Percentiles rank a stretch among this genome's conserved stretches.
These are phyloP conservation scores for Parasteatoda lunata DNA, from an alignment of 2,888 invertebrate genomes.

Conservation along the genomic window DNA sequence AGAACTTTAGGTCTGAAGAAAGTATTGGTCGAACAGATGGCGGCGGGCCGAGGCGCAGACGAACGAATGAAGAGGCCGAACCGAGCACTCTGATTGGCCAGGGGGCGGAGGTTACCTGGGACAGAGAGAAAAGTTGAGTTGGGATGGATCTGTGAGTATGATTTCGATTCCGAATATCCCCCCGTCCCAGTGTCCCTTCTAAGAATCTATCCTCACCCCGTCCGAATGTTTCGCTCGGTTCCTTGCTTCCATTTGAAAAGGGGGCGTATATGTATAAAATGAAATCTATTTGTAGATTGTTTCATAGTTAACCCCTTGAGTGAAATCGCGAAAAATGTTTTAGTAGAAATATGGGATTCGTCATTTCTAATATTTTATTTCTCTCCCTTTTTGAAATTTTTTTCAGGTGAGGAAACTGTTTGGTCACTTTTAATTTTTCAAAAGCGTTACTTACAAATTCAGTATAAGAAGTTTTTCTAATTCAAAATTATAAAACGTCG, in stretches of 20 bases:
- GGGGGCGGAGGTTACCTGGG: constrained; percentile 62
- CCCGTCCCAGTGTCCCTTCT: not conserved
- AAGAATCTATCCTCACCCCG: constrained; percentile 10
- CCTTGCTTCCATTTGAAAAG: not conserved
- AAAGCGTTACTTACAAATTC: no score
- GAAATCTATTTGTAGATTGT: no score
- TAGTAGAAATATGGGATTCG: no score
- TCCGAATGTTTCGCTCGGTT: constrained; percentile 23
- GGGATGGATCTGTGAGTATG: constrained; percentile 42
- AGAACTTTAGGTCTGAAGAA: constrained; percentile 22
- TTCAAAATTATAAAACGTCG: no score
- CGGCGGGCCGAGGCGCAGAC: constrained; percentile 46
- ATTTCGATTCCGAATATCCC: constrained; percentile 38
- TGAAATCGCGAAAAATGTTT: no score
- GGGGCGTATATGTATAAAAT: no score
- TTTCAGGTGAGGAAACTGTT: no score
- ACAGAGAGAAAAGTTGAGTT: constrained; percentile 46
- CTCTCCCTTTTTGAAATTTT: no score
- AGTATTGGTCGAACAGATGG: constrained; percentile 62
- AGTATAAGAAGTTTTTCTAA: no score
- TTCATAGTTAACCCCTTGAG: no score
- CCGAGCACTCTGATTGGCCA: constrained; percentile 59
- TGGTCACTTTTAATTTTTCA: no score
- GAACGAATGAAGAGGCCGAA: constrained; percentile 55
- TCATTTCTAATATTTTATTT: no score